Percentiles rank a stretch among this genome's conserved stretches.
Conservation (phyloP, 2,888 invertebrate genomes). For the Alcis repandata region DNA sequence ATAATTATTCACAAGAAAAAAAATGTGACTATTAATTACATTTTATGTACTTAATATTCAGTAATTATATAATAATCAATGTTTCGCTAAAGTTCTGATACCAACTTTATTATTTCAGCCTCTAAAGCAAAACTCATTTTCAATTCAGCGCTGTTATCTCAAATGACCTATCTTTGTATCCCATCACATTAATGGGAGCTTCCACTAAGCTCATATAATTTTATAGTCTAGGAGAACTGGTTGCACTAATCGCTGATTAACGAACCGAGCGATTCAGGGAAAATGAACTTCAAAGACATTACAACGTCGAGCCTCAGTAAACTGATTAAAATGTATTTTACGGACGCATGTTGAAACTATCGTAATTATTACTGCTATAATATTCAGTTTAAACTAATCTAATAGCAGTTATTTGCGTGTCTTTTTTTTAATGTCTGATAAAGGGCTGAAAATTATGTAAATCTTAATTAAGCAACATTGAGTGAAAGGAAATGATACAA, state of each 20-base stretch:
- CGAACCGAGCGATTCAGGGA: neutral
- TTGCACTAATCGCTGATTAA: neutral
- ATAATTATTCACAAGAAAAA: no score
- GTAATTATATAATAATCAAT: neutral
- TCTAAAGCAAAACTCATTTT: constrained; percentile 30
- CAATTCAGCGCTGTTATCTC: constrained; percentile 35
- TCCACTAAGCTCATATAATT: constrained; percentile 43
- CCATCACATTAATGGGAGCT: constrained; percentile 42
- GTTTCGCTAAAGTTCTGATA: neutral
- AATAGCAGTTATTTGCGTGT: no score
- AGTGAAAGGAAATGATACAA: neutral
- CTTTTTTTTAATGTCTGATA: no score
- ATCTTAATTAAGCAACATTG: no score
- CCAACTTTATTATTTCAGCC: constrained; percentile 11
- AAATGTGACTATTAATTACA: no score
- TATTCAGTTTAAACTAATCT: no score
- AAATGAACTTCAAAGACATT: neutral
- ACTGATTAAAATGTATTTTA: no score
- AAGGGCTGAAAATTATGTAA: no score
- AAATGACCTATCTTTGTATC: constrained; percentile 39
- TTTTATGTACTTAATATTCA: no score
- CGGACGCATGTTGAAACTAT: no score
- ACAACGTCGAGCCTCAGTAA: neutral
- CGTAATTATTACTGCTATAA: no score
- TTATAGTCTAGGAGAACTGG: constrained; percentile 18